Percentiles rank a stretch among this genome's conserved stretches.
Evolutionary conservation across 2,888 invertebrate genomes (phyloP).

Genomic region (Meandrusa payeni): DNA sequence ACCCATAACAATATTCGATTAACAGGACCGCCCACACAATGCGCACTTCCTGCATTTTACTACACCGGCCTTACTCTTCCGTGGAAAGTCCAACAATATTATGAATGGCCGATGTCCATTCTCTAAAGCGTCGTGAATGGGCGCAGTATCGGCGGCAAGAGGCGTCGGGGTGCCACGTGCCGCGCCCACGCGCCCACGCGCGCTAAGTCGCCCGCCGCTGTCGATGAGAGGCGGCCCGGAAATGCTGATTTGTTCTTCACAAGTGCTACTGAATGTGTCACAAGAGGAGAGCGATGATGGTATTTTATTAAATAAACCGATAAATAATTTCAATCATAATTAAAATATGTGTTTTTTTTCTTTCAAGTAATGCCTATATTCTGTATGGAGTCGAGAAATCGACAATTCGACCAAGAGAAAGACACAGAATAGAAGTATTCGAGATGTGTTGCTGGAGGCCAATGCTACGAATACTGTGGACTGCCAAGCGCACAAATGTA

Average conservation of each 20-base stretch:
- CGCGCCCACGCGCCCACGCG: constrained; percentile 32
- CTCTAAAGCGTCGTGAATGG: constrained; percentile 38
- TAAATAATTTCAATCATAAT: no score
- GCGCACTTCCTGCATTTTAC: background rate
- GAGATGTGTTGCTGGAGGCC: no score
- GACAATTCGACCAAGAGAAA: no score
- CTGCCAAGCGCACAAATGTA: no score
- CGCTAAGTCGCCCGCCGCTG: no score
- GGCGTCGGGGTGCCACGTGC: constrained; percentile 32
- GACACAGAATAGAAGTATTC: no score
- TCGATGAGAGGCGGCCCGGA: constrained; percentile 40
- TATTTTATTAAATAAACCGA: background rate
- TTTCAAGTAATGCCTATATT: no score
- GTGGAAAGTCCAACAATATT: constrained; percentile 20
- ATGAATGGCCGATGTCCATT: constrained; percentile 29
- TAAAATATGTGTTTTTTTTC: no score
- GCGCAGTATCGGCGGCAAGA: constrained; percentile 25
- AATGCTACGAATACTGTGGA: no score
- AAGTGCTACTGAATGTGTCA: constrained; percentile 27
- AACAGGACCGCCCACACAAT: constrained; percentile 9
- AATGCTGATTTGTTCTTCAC: constrained; percentile 45
- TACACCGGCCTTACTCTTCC: constrained; percentile 4
- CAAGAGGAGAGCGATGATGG: background rate
- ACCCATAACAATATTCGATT: background rate
- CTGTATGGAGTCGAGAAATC: no score